Evolutionary conservation across 2,797 vertebrate genomes (phyloP), one percentile per base, ranked within the genome.

Genomic region (Manis javanica): DNA sequence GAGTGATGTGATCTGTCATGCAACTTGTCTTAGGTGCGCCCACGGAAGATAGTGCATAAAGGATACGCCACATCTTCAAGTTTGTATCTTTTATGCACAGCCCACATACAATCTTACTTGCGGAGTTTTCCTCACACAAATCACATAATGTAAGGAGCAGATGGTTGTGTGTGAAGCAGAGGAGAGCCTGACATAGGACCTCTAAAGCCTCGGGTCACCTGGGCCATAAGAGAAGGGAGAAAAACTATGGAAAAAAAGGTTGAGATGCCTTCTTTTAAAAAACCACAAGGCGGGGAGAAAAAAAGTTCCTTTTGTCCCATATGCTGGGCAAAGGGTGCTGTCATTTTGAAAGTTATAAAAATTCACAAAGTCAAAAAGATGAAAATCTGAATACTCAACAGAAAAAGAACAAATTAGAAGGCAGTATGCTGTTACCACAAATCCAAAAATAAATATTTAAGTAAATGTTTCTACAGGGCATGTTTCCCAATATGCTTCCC

Each of bases 361-460:
- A 91, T 53, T 68, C 79, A 90, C 92, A 16, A 93, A 91, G 92
- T 49, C 82, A 95, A 97, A 87, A 97, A 93, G 83, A 93, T 37
- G 55, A 94, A 94, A 96, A 97, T 83, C 79, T 88, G 57, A 97
- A 63, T 29, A 7, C 61, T 81, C 63, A 46, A 86, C 87, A 61
- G 75, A 87, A 59, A 92, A 91, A 68, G 64, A 92, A 94, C 69
- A 93, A 77, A 97, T 96, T 31, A 81, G 92, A 96, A 96, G 85
- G 69, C 87, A 90, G 88, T 86, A 85, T 29, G n/a, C 83, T 71
- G 51, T 26, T 49, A 91, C 75, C 94, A 95, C 74, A 95, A 96
- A 95, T 90, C 92, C 94, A 87, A 95, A 96, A 94, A 90, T 96
- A 96, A 95, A 82, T 51, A 86, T 42, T 94, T 68, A 95, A 72